These are phyloP conservation scores for Serranus cabrilla DNA, from an alignment of 2,797 vertebrate species.

Conservation along the genomic window DNA sequence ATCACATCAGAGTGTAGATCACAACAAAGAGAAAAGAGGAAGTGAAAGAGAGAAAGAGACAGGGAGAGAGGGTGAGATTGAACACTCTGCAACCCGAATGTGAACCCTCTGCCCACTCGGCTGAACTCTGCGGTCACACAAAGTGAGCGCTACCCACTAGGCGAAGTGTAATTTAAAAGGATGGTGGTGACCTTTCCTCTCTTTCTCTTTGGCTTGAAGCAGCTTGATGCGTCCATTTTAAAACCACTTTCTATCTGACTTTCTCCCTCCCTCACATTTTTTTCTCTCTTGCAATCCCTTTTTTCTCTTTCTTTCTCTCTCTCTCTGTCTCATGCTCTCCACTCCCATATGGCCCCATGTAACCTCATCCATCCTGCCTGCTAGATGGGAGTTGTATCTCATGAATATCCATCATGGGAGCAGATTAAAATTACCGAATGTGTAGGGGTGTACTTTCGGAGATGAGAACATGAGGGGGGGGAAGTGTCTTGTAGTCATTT, in stretches of 20 bases:
- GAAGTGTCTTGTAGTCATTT: not conserved
- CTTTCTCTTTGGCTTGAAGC: slow-evolving; percentile 46
- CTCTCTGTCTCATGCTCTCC: not conserved
- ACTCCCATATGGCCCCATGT: slow-evolving; percentile 11
- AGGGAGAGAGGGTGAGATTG: slow-evolving; percentile 4
- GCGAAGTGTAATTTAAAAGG: slow-evolving; percentile 72
- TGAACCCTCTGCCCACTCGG: slow-evolving; percentile 48
- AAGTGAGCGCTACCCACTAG: slow-evolving; percentile 62
- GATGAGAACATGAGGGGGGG: not conserved
- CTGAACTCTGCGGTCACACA: slow-evolving; percentile 60
- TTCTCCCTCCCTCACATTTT: slow-evolving; percentile 7
- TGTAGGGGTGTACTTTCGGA: not conserved
- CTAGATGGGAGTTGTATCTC: slow-evolving; percentile 5
- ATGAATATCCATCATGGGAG: slow-evolving; percentile 31
- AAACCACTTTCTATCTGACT: slow-evolving; percentile 47
- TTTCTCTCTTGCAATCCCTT: not conserved
- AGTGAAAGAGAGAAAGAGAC: slow-evolving; percentile 9
- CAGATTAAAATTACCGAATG: slow-evolving; percentile 14
- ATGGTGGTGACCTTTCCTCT: slow-evolving; percentile 69
- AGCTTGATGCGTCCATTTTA: slow-evolving; percentile 61
- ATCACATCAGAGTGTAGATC: slow-evolving; percentile 11
- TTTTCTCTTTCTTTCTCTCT: slow-evolving; percentile 1
- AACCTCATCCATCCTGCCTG: slow-evolving; percentile 30
- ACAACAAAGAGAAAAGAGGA: slow-evolving; percentile 16
- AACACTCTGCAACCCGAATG: slow-evolving; percentile 33